A percentile compares a stretch with the other conserved stretches of the same genome.
Evolutionary conservation across 2,113 vertebrate genomes (phyloP).

Genomic region (Prunella himalayana): DNA sequence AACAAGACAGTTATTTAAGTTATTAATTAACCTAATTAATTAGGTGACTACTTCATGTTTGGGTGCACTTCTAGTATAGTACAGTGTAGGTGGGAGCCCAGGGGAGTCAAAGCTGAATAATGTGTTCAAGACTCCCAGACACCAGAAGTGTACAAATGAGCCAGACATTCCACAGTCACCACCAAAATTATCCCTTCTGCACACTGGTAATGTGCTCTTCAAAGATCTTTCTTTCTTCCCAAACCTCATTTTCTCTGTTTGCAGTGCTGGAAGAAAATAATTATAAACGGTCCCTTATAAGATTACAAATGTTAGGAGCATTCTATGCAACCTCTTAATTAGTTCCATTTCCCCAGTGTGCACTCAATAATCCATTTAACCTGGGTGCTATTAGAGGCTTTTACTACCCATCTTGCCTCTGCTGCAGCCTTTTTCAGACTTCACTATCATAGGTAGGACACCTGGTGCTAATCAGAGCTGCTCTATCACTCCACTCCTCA

Average conservation of each 20-base stretch:
- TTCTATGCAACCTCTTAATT: neutral
- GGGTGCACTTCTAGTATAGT: neutral
- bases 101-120: neutral
- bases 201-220: neutral
- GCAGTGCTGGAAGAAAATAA: neutral
- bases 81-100: neutral
- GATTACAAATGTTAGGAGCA: neutral
- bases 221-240: neutral
- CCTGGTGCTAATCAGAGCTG: neutral
- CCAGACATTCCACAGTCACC: accelerated
- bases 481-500: neutral
- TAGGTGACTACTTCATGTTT: neutral
- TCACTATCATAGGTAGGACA: neutral
- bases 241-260: neutral
- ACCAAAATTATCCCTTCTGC: neutral
- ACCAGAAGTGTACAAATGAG: neutral
- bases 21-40: neutral
- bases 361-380: neutral
- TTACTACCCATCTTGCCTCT: neutral
- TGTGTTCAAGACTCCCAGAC: neutral
- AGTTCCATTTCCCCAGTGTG: neutral
- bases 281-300: neutral
- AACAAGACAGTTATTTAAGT: neutral
- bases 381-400: neutral
- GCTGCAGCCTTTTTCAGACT: neutral